Percentiles rank a stretch among this genome's conserved stretches.
phyloP scores from a whole-genome alignment of 2,797 vertebrate genomes.

The Acipenser transmontanus region DNA sequence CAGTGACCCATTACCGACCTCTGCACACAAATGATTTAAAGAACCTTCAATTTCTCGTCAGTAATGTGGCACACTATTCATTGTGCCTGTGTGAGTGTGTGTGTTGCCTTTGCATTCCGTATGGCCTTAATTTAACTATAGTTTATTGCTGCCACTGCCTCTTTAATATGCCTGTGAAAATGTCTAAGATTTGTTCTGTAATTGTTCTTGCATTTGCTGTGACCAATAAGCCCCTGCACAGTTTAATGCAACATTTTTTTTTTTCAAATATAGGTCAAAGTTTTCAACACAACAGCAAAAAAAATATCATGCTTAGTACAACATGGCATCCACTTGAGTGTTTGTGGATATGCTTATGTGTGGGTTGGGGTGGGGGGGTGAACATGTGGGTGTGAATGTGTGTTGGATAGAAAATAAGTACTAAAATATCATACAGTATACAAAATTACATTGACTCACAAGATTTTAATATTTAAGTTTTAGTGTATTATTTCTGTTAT shows the following conservation, averaged over 20 bases:
- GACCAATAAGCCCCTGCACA: background rate
- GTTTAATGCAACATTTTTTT: background rate
- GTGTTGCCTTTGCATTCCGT: slow-evolving; percentile 28
- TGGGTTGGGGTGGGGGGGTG: too few species aligned
- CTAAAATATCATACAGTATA: too few species aligned
- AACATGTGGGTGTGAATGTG: too few species aligned
- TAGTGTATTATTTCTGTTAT: too few species aligned
- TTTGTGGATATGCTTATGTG: too few species aligned
- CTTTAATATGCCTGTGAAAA: background rate
- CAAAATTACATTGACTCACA: too few species aligned
- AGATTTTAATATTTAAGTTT: too few species aligned
- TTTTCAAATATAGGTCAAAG: background rate
- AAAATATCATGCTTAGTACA: background rate
- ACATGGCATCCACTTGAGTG: too few species aligned
- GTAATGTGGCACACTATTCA: slow-evolving; percentile 18
- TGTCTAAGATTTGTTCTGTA: background rate
- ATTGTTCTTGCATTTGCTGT: background rate
- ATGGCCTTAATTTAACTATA: slow-evolving; percentile 15
- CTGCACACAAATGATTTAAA: slow-evolving; percentile 46
- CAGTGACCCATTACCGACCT: slow-evolving; percentile 43
- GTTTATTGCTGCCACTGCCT: slow-evolving; percentile 1
- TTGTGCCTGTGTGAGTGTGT: slow-evolving; percentile 24
- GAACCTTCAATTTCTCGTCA: slow-evolving; percentile 38
- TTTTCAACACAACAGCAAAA: background rate
- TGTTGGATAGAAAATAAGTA: too few species aligned